Evolutionary conservation across 2,113 vertebrate species (phyloP), one percentile per base, ranked within the genome.

Genomic region (Salvator merianae): DNA sequence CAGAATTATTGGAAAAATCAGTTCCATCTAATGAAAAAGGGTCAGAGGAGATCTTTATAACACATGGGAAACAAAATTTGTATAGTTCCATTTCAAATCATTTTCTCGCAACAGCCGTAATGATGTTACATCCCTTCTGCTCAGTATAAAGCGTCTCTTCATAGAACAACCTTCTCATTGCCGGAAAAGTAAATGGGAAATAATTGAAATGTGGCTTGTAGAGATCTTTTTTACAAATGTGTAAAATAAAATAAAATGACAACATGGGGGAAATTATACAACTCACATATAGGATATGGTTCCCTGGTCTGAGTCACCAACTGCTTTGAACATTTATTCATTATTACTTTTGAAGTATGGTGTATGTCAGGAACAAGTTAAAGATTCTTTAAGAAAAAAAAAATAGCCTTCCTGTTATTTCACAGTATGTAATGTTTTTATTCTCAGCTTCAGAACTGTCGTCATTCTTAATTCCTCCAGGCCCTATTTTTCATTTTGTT

Each of bases 21-120:
- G n/a, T n/a, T n/a, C n/a, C n/a, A n/a, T n/a, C n/a, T n/a, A 32
- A 70, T 62, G 85, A 82, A 87, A 88, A 91, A 82, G 83, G 87
- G 78, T 83, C 87, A 85, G 88, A 93, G 86, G 66, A 83, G 75
- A 86, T 86, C 85, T 86, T 81, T 80, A 26, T n/a, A 82, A 66
- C 5, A 24, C 38, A 65, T 86, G 89, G 86, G 89, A 84, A 93
- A 86, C 86, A 85, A 90, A 90, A 93, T 93, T 88, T 92, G 78
- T 93, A 93, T 90, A 92, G 89, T 91, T 91, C 91, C 90, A 90
- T 90, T 93, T 94, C 89, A 93, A 88, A 88, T 93, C 91, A 91
- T 83, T 85, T 91, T 91, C 91, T 91, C 91, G 81, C 88, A 91
- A 92, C 89, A 90, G 86, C 83, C 88, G 79, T 92, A 89, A 87